A percentile compares a stretch with the other conserved stretches of the same genome.
Evolutionary conservation across 2,797 vertebrate species (phyloP).

Genomic region (Synanceia verrucosa): DNA sequence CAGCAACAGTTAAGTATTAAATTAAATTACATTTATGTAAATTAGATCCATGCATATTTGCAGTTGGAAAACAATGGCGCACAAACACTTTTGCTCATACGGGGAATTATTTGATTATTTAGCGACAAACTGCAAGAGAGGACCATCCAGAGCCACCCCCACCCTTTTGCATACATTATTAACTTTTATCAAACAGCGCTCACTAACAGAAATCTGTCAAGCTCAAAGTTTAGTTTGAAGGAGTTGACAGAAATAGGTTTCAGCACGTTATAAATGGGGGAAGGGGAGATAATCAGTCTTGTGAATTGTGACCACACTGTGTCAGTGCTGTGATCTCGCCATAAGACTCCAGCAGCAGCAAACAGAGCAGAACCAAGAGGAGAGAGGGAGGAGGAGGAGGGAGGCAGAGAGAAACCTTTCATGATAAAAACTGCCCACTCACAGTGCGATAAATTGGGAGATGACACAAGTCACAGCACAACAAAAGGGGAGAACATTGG

Average conservation of each 20-base stretch:
- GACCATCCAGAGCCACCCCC: neutral
- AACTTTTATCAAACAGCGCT: constrained; percentile 12
- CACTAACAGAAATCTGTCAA: constrained; percentile 34
- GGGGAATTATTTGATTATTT: neutral
- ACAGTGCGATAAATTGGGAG: constrained; percentile 83
- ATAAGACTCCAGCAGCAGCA: constrained; percentile 67
- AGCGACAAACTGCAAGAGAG: neutral
- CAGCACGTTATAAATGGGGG: constrained; percentile 62
- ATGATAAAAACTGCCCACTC: constrained; percentile 82
- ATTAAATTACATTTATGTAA: constrained; percentile 58
- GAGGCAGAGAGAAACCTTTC: constrained; percentile 73
- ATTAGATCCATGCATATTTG: constrained; percentile 46
- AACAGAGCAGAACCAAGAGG: constrained; percentile 74
- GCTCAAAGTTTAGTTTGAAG: constrained; percentile 44
- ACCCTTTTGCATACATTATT: constrained; percentile 30
- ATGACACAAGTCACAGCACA: constrained; percentile 83
- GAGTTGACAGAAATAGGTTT: constrained; percentile 62
- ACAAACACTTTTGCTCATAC: neutral
- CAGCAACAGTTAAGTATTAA: constrained; percentile 34
- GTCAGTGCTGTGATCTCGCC: constrained; percentile 71
- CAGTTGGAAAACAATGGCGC: constrained; percentile 16
- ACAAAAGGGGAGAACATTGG: constrained; percentile 84
- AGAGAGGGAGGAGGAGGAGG: constrained; percentile 50
- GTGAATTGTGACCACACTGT: constrained; percentile 76
- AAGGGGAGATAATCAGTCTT: constrained; percentile 69